phyloP scores from a whole-genome alignment of 2,888 invertebrate species.

The Kryphioiulus occultus region DNA sequence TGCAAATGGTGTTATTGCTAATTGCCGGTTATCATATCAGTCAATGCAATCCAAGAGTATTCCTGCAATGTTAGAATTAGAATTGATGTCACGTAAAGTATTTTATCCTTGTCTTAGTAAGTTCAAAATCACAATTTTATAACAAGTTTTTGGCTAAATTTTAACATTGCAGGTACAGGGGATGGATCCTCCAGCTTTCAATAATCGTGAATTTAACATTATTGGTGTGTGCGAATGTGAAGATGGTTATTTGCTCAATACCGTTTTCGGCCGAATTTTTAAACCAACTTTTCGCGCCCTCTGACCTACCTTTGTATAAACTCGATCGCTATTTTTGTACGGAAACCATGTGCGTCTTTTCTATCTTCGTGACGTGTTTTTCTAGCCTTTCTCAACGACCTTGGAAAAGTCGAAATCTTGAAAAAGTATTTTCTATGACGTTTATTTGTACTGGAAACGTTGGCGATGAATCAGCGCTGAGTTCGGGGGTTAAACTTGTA shows the following conservation, averaged over 20 bases:
- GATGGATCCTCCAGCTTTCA: neutral
- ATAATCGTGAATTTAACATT: too few species aligned
- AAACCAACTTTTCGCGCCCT: neutral
- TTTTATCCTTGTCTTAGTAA: too few species aligned
- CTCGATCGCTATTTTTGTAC: neutral
- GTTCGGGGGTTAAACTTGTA: neutral
- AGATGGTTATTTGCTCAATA: slow-evolving; percentile 27
- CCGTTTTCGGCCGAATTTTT: neutral
- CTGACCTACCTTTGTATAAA: neutral
- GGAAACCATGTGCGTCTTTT: neutral
- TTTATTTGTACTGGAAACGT: neutral
- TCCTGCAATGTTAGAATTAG: too few species aligned
- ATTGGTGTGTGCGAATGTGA: too few species aligned
- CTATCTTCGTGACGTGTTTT: neutral
- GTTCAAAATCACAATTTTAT: too few species aligned
- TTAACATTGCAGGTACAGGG: neutral
- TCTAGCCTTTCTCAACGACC: neutral
- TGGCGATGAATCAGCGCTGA: neutral
- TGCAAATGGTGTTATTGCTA: too few species aligned
- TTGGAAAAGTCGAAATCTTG: neutral
- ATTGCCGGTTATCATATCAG: too few species aligned
- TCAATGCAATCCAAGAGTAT: too few species aligned
- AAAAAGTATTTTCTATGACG: neutral
- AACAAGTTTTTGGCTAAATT: neutral
- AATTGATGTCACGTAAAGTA: too few species aligned